A percentile compares a stretch with the other conserved stretches of the same genome.
These are phyloP conservation scores for Diceros bicornis DNA, from an alignment of 2,797 vertebrate species.

Conservation along the genomic window DNA sequence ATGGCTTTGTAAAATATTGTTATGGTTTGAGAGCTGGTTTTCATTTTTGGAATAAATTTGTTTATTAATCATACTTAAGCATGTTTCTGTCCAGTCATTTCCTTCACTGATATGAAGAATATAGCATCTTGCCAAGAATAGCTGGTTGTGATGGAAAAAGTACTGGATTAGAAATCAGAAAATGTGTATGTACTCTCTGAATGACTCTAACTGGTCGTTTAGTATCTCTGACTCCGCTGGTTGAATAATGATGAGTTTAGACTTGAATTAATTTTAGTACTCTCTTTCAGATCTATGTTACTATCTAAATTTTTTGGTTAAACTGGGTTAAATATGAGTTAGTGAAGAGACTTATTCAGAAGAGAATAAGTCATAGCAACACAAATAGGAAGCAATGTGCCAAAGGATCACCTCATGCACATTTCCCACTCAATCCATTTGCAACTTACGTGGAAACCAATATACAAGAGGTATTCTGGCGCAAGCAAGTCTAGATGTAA, in stretches of 20 bases:
- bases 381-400: background rate
- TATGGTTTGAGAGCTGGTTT: background rate
- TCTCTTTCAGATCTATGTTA: background rate
- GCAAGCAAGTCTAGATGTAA: background rate
- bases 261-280: background rate
- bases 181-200: background rate
- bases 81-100: background rate
- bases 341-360: background rate
- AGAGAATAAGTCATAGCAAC: background rate
- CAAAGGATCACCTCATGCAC: background rate
- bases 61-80: background rate
- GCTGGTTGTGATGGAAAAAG: background rate
- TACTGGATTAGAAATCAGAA: background rate
- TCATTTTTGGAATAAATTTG: slow-evolving; percentile 17
- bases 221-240: background rate
- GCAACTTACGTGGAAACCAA: background rate
- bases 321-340: background rate
- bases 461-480: background rate
- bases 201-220: background rate
- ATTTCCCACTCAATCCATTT: background rate
- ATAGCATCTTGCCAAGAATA: background rate
- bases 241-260: background rate
- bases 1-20: background rate
- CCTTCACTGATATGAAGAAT: background rate
- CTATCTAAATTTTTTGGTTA: background rate